Base-by-base conservation (phyloP, 1,140 invertebrate genomes). In the Brachionus koreanus region DNA sequence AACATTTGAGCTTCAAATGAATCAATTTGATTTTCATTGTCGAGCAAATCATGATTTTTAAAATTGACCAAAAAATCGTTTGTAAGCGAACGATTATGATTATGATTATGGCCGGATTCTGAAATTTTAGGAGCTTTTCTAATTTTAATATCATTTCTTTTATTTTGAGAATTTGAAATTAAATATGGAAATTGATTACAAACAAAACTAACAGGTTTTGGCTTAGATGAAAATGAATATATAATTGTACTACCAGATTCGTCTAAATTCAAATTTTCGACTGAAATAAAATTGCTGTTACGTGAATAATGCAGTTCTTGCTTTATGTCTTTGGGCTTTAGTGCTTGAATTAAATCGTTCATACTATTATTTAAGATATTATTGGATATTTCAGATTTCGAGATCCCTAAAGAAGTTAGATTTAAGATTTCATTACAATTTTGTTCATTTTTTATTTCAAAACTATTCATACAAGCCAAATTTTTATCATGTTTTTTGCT, bases 201-300 rank as follows among this genome's bases (percentile, higher is more conserved):
- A 39, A 23, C 37, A 69, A 69, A 16, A 69, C 65, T 69, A 39
- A 79, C 49, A 13, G 61, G 35, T 16, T 79, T 79, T 57, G 76
- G 76, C 25, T 79, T 79, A 1, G 49, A 61, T 16, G 76, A 79
- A 43, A 79, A 79, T n/a, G 76, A 79, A 65, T 79, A 79, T 3
- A 61, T 37, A 13, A 79, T 57, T 5, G 76, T 63, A 5, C 57
- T 79, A 42, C 33, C 39, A 13, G 76, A 79, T n/a, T 79, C 76
- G 33, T 79, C 49, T 29, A 79, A 43, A 25, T 74, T 74, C 0
- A 10, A 13, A 12, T 42, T 29, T 12, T 46, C 7, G 39, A 29
- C 29, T 29, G 29, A 29, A 29, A 29, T 1, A 29, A 29, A 29
- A 29, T 29, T 29, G 29, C 29, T 29, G 1, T 29, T 29, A 29